Evolutionary conservation across 2,888 invertebrate genomes (phyloP), one percentile per base, ranked within the genome.

Genomic region (Troilus luridus): DNA sequence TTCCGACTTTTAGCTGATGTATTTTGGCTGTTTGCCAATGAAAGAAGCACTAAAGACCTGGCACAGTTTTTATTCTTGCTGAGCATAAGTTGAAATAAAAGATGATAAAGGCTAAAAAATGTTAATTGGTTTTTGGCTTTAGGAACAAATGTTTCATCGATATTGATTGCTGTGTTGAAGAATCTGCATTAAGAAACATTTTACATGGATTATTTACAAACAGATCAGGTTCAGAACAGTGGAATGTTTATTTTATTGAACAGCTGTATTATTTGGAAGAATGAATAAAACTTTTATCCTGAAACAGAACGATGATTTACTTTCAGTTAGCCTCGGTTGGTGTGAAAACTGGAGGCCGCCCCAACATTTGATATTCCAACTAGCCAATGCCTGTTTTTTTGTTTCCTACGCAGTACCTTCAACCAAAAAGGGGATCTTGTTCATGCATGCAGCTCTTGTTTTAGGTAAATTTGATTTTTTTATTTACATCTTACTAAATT

Each of bases 391-490:
- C 92, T 96, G 97, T 93, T 97, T 98, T 93, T 96, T 97, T 59
- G 95, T 97, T n/a, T 97, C 97, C 0, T 97, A 97, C 93, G 96
- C 97, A 91, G 96, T 97, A 17, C 97, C 97, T 24, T 96, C 96
- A 93, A 96, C 96, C 0, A 96, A 96, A 93, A 96, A 96, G 93
- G 98, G 98, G 8, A 96, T 97, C 92, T 94, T 98, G 6, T 97
- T 97, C 94, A 97, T 98, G 96, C 98, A 98, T 93, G 96, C 96
- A 24, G 96, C 97, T 93, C 95, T 98, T 92, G 97, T 97, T 93
- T 94, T 97, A 92, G 97, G 97, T 97, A 95, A 95, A 77, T 95
- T 41, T 41, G 41, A 41, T 41, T 41, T 41, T 41, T 93, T 56
- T n/a, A 85, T 56, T 85, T 56, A 58, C 12, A n/a, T 56, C 1